Evolutionary conservation across 2,113 vertebrate genomes (phyloP).

Genomic region (Mugil cephalus): DNA sequence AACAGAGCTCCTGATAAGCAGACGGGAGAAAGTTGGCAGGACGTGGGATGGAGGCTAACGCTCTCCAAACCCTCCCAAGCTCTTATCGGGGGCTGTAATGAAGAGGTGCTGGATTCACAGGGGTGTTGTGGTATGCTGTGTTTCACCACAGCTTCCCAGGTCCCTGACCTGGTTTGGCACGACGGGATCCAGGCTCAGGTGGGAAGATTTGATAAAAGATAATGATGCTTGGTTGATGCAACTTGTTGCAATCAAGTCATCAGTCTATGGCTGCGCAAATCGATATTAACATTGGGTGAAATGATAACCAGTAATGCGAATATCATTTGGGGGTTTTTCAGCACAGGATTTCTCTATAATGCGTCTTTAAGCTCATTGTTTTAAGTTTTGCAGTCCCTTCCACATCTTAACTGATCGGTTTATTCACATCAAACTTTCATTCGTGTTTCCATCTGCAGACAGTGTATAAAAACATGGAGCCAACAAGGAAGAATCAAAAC

Average conservation of each 20-base stretch:
- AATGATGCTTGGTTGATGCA: neutral
- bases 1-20: constrained; percentile 34
- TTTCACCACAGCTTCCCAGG: constrained; percentile 26
- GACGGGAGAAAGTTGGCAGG: constrained; percentile 17
- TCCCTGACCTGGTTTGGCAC: constrained; percentile 31
- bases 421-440: neutral
- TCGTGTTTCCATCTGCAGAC: too few species aligned
- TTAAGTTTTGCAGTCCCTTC: too few species aligned
- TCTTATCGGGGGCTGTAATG: constrained; percentile 57
- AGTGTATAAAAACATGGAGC: too few species aligned
- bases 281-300: neutral
- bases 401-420: neutral
- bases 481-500: too few species aligned
- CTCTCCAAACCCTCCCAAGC: constrained; percentile 3
- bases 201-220: neutral
- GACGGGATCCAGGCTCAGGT: constrained; percentile 47
- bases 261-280: neutral
- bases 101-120: constrained; percentile 55
- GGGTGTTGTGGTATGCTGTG: constrained; percentile 53
- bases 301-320: too few species aligned
- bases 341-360: too few species aligned
- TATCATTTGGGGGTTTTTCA: too few species aligned
- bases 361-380: neutral
- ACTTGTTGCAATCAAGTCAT: neutral
- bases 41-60: neutral